Percentiles rank a stretch among this genome's conserved stretches.
Conservation (phyloP, 2,797 vertebrate species). For the Sparus aurata region DNA sequence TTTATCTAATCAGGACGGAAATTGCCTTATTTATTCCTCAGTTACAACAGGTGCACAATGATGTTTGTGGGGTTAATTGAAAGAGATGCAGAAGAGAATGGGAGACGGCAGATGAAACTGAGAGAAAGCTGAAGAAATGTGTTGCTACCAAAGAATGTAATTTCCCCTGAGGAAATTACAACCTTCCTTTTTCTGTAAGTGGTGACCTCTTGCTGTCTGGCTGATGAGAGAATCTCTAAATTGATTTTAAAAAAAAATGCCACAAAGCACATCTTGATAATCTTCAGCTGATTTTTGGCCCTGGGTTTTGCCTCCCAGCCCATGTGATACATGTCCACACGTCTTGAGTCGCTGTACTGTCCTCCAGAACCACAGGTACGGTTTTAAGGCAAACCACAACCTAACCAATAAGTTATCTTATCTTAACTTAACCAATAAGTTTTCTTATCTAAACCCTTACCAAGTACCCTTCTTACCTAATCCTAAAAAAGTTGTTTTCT, state of each 20-base stretch:
- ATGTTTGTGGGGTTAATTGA: conserved; percentile 12
- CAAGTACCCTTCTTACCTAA: too few relatives aligned
- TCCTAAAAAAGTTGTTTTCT: too few relatives aligned
- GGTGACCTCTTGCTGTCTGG: background rate
- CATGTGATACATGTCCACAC: too few relatives aligned
- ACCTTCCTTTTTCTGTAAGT: background rate
- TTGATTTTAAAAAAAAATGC: conserved; percentile 1
- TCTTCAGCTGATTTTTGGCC: background rate
- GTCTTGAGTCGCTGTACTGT: too few relatives aligned
- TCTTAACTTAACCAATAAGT: too few relatives aligned
- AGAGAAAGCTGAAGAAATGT: conserved; percentile 9
- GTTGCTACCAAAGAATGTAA: background rate
- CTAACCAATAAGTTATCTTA: too few relatives aligned
- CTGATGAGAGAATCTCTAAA: background rate
- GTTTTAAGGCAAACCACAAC: too few relatives aligned
- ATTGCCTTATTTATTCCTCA: conserved; percentile 34
- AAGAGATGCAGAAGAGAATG: conserved; percentile 11
- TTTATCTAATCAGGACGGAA: conserved; percentile 47
- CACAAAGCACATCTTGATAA: background rate
- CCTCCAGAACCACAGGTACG: too few relatives aligned
- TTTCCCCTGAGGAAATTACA: background rate
- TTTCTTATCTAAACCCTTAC: too few relatives aligned
- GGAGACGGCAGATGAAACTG: background rate
- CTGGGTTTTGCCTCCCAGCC: background rate
- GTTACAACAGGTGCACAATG: conserved; percentile 34